These are phyloP conservation scores for Paramormyrops kingsleyae DNA, from an alignment of 2,113 vertebrate genomes.

Conservation along the genomic window DNA sequence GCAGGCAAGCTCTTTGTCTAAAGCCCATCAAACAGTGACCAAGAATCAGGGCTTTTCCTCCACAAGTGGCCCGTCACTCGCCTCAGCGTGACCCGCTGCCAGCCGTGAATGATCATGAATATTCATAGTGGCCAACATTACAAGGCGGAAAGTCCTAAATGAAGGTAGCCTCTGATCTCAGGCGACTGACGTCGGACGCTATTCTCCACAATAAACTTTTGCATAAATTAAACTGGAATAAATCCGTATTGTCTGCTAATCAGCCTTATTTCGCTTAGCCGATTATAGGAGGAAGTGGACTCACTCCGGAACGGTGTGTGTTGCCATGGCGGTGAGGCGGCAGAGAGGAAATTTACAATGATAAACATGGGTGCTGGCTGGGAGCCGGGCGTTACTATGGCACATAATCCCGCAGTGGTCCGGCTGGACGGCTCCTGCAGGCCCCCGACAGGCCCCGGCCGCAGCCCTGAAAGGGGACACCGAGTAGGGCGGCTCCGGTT, in stretches of 20 bases:
- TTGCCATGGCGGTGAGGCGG: not conserved
- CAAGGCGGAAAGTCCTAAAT: not conserved
- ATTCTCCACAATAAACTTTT: not conserved
- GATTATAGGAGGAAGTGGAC: not conserved
- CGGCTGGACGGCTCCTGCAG: not conserved
- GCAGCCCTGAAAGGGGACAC: slow-evolving; percentile 33
- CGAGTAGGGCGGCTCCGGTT: slow-evolving; percentile 21
- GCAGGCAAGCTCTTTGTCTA: not conserved
- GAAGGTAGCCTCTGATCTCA: not conserved
- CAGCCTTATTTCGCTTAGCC: not conserved
- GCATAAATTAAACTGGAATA: not conserved
- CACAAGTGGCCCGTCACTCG: not conserved
- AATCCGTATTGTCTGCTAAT: not conserved
- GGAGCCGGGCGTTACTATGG: slow-evolving; percentile 41
- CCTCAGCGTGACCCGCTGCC: not conserved
- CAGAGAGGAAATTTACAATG: slow-evolving; percentile 15
- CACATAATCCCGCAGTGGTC: slow-evolving; percentile 39
- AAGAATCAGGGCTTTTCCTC: not conserved
- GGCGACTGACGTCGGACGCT: not conserved
- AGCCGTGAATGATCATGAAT: not conserved
- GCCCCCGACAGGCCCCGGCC: not conserved
- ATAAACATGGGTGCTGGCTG: slow-evolving; percentile 4
- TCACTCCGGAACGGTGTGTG: not conserved
- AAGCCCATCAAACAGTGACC: not conserved
- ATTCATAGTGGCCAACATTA: not conserved